These are phyloP conservation scores for Cygnus olor DNA, from an alignment of 2,797 vertebrate species.

Conservation along the genomic window DNA sequence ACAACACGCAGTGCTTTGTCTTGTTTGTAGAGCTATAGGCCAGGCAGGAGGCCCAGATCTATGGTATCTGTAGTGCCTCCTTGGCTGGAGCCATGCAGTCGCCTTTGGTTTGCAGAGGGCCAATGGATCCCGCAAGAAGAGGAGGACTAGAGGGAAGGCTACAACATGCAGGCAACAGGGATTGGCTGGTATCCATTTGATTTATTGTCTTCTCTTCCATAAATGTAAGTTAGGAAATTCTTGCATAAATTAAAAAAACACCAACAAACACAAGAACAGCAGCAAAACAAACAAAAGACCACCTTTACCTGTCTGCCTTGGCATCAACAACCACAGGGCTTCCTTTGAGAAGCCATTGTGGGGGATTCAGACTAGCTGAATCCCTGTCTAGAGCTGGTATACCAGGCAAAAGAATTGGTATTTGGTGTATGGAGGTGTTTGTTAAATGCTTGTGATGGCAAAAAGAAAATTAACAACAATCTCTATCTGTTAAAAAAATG, in stretches of 20 bases:
- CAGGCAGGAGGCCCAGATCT: not conserved
- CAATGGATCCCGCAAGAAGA: not conserved
- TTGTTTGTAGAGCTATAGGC: not conserved
- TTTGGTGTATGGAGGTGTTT: not conserved
- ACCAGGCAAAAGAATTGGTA: not conserved
- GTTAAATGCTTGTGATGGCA: not conserved
- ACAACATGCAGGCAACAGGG: not conserved
- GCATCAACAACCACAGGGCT: not conserved
- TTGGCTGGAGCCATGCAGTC: not conserved
- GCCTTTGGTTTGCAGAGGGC: not conserved
- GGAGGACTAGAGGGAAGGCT: not conserved
- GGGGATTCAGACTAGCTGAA: not conserved
- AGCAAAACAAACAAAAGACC: not conserved
- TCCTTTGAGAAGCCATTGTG: not conserved
- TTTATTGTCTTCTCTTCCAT: conserved; percentile 5
- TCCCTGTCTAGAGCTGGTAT: not conserved
- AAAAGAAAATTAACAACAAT: not conserved
- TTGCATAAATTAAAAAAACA: not conserved
- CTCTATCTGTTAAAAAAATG: not conserved
- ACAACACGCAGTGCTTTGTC: not conserved
- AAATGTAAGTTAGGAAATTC: conserved; percentile 10
- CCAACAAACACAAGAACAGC: not conserved
- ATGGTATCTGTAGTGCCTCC: fast-evolving
- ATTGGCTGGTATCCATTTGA: not conserved
- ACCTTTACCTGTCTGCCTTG: not conserved